Conservation (phyloP, 2,888 invertebrate genomes). For the Elegia similella region DNA sequence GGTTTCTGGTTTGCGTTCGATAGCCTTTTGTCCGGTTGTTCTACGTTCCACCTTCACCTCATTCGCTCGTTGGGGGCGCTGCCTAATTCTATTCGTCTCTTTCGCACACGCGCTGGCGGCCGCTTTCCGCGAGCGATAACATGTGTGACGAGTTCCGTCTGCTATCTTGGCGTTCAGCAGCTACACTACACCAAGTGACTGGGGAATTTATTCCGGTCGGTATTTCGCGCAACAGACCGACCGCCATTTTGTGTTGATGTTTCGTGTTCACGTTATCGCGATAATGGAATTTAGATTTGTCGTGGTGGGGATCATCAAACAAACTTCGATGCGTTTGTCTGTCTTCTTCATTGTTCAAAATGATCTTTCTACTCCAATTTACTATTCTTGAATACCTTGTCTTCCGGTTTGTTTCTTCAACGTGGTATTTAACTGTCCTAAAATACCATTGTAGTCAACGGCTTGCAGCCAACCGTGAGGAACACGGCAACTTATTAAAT, state of each 20-base stretch:
- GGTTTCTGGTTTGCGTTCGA: conserved; percentile 47
- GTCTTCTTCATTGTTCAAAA: too few species aligned
- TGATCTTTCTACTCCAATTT: too few species aligned
- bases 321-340: neutral
- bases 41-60: conserved; percentile 65
- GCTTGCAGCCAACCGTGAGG: neutral
- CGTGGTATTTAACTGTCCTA: too few species aligned
- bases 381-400: neutral
- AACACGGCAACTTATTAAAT: neutral
- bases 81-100: conserved; percentile 34
- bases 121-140: conserved; percentile 34
- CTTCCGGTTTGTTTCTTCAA: neutral
- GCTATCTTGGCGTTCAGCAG: conserved; percentile 33
- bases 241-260: conserved; percentile 54
- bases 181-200: conserved; percentile 49
- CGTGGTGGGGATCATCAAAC: neutral
- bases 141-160: conserved; percentile 36
- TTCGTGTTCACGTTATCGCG: conserved; percentile 18
- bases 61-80: conserved; percentile 36
- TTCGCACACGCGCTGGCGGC: conserved; percentile 31
- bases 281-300: neutral
- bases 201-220: conserved; percentile 60
- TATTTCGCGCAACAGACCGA: conserved; percentile 45
- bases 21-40: conserved; percentile 46
- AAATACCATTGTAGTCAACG: neutral